Conservation (phyloP, 2,113 vertebrate species). For the Bubo blakistoni region DNA sequence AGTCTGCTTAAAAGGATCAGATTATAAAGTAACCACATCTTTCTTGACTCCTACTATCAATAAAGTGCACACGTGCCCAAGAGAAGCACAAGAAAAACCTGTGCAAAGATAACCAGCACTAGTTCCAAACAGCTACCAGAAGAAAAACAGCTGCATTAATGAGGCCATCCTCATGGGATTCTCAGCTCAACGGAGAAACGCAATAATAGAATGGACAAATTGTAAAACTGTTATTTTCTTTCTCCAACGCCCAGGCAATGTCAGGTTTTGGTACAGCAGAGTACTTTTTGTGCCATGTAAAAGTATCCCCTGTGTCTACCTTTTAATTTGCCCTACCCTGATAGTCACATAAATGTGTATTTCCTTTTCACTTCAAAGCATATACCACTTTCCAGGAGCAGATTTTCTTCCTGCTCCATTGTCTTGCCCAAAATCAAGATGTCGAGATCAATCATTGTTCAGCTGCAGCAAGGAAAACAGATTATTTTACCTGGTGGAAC, state of each 20-base stretch:
- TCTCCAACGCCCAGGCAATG: background rate
- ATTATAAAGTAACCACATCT: background rate
- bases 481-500: constrained; percentile 32
- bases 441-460: background rate
- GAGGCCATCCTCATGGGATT: background rate
- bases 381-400: background rate
- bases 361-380: constrained; percentile 9
- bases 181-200: background rate
- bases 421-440: background rate
- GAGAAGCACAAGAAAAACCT: background rate
- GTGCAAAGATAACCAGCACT: background rate
- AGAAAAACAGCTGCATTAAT: background rate
- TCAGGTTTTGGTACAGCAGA: background rate
- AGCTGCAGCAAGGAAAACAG: constrained; percentile 10
- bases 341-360: background rate
- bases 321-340: background rate
- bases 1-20: background rate
- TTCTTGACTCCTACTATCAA: background rate
- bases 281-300: background rate
- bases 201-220: background rate
- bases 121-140: background rate
- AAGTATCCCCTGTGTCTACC: background rate
- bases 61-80: background rate
- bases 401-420: background rate
- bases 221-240: background rate